phyloP scores from a whole-genome alignment of 1,140 invertebrate species.

The Leptinotarsa lineolata region DNA sequence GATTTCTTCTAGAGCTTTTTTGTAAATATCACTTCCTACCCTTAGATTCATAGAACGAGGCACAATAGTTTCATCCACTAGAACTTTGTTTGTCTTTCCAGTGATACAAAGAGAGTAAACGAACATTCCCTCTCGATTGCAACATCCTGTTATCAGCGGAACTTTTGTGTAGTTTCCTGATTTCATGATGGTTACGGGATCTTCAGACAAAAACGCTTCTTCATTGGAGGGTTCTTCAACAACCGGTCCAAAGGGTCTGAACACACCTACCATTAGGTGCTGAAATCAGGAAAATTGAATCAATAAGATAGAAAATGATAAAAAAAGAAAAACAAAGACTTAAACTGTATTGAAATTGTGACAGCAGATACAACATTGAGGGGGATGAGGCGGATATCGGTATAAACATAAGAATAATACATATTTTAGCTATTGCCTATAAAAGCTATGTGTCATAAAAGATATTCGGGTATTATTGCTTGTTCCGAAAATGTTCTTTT shows the following conservation, averaged over 20 bases:
- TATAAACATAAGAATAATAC: no score
- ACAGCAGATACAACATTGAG: no score
- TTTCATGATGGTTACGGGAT: conserved; percentile 57
- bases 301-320: no score
- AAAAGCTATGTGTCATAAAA: no score
- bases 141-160: conserved; percentile 62
- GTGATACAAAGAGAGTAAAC: conserved; percentile 55
- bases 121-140: conserved; percentile 51
- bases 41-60: conserved; percentile 57
- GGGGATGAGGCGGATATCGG: no score
- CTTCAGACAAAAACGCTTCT: conserved; percentile 57
- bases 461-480: no score
- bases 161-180: conserved; percentile 56
- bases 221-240: conserved; percentile 56
- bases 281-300: conserved; percentile 34
- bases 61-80: conserved; percentile 43
- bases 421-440: no score
- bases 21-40: conserved; percentile 55
- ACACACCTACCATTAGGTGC: conserved; percentile 50
- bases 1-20: conserved; percentile 56
- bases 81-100: conserved; percentile 50
- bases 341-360: no score
- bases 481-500: no score
- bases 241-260: conserved; percentile 58
- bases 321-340: no score